These are phyloP conservation scores for Clarias gariepinus DNA, from an alignment of 2,113 vertebrate species.

Conservation along the genomic window DNA sequence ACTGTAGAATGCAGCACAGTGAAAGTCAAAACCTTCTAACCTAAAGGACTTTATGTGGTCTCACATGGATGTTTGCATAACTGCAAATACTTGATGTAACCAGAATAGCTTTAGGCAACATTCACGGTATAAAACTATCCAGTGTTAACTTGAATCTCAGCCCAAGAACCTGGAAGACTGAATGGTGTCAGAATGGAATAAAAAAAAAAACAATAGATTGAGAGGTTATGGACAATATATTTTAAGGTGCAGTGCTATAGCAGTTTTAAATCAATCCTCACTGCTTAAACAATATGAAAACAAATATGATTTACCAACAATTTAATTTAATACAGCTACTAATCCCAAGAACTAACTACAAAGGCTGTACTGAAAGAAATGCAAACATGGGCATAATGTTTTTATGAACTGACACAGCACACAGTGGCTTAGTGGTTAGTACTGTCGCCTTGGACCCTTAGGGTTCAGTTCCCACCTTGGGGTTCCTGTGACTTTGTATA, in stretches of 20 bases:
- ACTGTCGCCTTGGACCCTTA: no score
- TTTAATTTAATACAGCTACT: not conserved
- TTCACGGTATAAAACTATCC: slow-evolving; percentile 45
- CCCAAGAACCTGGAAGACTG: slow-evolving; percentile 24
- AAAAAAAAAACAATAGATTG: not conserved
- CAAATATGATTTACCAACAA: not conserved
- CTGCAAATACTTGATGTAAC: slow-evolving; percentile 39
- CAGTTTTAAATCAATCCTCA: slow-evolving; percentile 17
- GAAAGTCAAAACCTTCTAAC: slow-evolving; percentile 23
- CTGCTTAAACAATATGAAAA: not conserved
- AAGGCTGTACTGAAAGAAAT: no score
- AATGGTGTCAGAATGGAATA: slow-evolving; percentile 32
- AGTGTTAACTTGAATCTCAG: slow-evolving; percentile 30
- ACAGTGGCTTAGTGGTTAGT: no score
- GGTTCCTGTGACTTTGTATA: no score
- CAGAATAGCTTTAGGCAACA: slow-evolving; percentile 33
- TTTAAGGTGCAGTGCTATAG: not conserved
- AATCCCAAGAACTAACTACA: not conserved
- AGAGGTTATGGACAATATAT: not conserved
- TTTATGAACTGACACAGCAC: no score
- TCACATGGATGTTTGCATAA: slow-evolving; percentile 30
- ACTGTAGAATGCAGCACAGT: not conserved
- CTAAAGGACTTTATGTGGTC: not conserved
- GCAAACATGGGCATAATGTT: no score
- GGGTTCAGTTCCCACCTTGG: no score